These are phyloP conservation scores for Pyrrhia umbra DNA, from an alignment of 2,888 invertebrate genomes.

Conservation along the genomic window DNA sequence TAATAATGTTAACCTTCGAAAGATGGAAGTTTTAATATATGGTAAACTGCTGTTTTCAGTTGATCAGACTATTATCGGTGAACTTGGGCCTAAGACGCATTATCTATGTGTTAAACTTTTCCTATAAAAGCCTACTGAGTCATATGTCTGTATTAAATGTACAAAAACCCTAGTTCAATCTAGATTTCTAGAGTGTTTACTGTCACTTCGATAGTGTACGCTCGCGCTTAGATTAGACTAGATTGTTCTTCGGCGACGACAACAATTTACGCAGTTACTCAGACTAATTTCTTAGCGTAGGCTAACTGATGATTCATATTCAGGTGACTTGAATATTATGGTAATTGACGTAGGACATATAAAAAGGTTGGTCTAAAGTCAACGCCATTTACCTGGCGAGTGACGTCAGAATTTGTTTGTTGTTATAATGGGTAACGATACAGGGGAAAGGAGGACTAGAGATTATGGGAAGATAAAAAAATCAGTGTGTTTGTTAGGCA, in stretches of 20 bases:
- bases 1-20: too few species aligned
- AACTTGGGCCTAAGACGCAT: too few species aligned
- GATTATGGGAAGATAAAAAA: too few species aligned
- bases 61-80: too few species aligned
- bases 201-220: conserved; percentile 5
- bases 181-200: conserved; percentile 6
- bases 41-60: too few species aligned
- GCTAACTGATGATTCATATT: conserved; percentile 36
- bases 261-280: conserved; percentile 33
- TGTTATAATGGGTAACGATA: neutral
- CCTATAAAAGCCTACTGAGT: neutral
- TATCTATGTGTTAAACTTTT: too few species aligned
- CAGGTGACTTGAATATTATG: conserved; percentile 13
- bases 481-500: too few species aligned
- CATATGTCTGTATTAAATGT: neutral
- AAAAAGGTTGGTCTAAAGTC: conserved; percentile 1
- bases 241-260: conserved; percentile 30
- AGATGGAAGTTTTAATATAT: too few species aligned
- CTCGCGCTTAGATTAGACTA: neutral
- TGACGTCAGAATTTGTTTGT: conserved; percentile 6
- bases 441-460: too few species aligned
- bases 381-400: conserved; percentile 8
- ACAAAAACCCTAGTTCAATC: neutral
- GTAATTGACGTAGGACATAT: conserved; percentile 11
- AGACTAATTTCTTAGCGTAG: conserved; percentile 33